phyloP scores from a whole-genome alignment of 2,113 vertebrate species.

The Hydrochoerus hydrochaeris region DNA sequence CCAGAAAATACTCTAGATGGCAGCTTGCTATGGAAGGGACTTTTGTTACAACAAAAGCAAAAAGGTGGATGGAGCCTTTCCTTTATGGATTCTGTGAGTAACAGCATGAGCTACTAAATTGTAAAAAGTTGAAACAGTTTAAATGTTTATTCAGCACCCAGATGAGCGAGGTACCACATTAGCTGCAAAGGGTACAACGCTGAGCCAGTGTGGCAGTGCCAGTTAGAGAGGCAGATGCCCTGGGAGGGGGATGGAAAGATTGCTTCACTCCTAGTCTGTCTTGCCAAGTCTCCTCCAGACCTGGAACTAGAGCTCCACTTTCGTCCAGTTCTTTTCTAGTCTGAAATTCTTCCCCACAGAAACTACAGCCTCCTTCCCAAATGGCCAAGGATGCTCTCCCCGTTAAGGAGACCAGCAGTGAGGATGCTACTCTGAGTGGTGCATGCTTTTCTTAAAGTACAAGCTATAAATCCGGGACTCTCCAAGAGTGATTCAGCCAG shows the following conservation, averaged over 20 bases:
- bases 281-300: neutral
- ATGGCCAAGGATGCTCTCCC: neutral
- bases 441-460: neutral
- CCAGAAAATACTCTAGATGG: conserved; percentile 14
- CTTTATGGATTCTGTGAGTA: conserved; percentile 28
- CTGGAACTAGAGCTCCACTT: neutral
- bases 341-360: conserved; percentile 28
- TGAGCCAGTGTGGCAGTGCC: neutral
- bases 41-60: conserved; percentile 6
- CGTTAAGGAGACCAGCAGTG: neutral
- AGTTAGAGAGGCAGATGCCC: neutral
- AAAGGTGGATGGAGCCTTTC: neutral
- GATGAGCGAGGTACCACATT: neutral
- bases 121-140: conserved; percentile 8
- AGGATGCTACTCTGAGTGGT: neutral
- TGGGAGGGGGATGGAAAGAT: neutral
- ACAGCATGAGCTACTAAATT: neutral
- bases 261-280: neutral
- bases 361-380: neutral
- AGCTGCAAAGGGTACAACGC: neutral
- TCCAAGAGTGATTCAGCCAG: neutral
- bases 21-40: neutral
- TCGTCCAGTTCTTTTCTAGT: neutral
- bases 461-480: neutral
- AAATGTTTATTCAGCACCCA: conserved; percentile 6